Evolutionary conservation across 2,113 vertebrate genomes (phyloP), one percentile per base, ranked within the genome.

Genomic region (Ophiodon elongatus): DNA sequence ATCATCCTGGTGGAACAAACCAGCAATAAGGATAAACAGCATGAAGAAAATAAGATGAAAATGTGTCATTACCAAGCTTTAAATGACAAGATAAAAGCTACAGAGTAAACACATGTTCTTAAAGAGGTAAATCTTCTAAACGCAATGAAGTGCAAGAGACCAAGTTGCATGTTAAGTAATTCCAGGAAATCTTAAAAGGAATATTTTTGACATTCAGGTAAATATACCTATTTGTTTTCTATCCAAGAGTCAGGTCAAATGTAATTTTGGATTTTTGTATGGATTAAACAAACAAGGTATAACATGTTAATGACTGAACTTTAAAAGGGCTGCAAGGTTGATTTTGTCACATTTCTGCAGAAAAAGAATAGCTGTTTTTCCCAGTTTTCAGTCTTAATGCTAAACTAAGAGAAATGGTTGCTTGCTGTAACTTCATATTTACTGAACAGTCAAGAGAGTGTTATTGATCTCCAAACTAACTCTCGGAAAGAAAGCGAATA

Each of bases 11-110:
- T 52, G 71, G 23, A 27, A 0, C 23, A 41, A 62, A 10, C 15
- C 57, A 19, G 15, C 3, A 9, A 62, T 47, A 23, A 80, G 31
- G 27, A 82, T 43, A 35, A 56, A 71, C 41, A 78, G 52, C 70
- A 27, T 17, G 21, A 45, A n/a, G 45, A 39, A n/a, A 19, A 25
- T 27, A 56, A 1, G 45, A 64, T 19, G 19, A 52, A 50, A 39
- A 71, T 25, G 13, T 31, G 1, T 54, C 11, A 2, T 41, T 23
- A 4, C 39, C 6, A 23, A 39, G 0, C 3, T 50, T 79, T 8
- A 54, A 63, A 63, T 45, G 2, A 60, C 8, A 3, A 25, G 39
- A 25, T 14, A 27, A 35, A 8, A 64, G 2, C 10, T 15, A 45
- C 27, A 25, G 21, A 66, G 29, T 35, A 50, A 69, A 50, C 23